Base-by-base conservation (phyloP, 2,113 vertebrate genomes). In the Rhipidura dahli region DNA sequence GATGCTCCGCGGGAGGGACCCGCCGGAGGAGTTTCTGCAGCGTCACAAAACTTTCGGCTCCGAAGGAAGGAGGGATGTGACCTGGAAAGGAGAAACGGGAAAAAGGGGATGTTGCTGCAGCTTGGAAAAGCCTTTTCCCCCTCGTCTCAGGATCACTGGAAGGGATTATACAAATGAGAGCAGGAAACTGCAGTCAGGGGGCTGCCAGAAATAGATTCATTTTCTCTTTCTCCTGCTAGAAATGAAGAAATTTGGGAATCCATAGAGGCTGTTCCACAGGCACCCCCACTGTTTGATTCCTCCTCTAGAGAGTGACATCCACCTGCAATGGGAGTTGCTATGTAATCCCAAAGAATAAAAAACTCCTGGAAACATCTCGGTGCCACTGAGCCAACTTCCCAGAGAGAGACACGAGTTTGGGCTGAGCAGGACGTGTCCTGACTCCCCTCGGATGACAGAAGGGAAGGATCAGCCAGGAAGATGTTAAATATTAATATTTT, bases 401-500 rank as follows among this genome's bases (percentile, higher is more conserved):
- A n/a, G n/a, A 22, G 59, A 71, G 35, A 30, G 83, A 73, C 6
- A n/a, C 30, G 10, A 78, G 45, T 61, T 71, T 45, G 79, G 84
- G 53, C 30, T 15, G 15, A 75, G 78, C 45, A 60, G 79, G 88
- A 94, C 76, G n/a, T 5, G 76, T 27, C 21, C 87, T 91, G 86
- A 94, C 45, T 80, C 4, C 39, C 71, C 72, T 51, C 2, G 26
- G 89, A 68, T 4, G 5, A 39, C 7, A 28, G 73, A 73, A 57
- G 82, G 54, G 23, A 49, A 76, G 51, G 14, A 21, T 22, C 92
- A 39, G 15, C 80, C 9, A 40, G 71, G 82, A 93, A 77, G 84
- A 98, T 98, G 98, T 91, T 98, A 91, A 97, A 94, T 42, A 45
- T 98, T 47, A 96, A 97, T 63, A 87, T 97, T 42, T 75, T 96